Base-by-base conservation (phyloP, 92 coral and sea anemone species). In the Siderastrea radians region DNA sequence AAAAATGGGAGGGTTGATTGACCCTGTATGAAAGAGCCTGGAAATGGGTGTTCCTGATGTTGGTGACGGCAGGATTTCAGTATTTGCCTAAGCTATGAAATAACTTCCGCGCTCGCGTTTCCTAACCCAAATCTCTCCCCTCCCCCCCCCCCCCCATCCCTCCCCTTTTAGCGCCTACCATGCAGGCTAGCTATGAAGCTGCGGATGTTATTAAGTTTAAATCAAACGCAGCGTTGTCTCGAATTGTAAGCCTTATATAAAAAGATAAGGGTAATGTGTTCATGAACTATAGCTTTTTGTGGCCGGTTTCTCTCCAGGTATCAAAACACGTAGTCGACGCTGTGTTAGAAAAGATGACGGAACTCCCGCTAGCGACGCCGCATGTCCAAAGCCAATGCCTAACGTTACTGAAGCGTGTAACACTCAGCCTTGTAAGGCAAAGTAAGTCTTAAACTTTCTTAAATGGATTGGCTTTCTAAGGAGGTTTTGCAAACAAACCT, bases 301-400 rank as follows among this genome's bases (percentile, higher is more conserved):
- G 6, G 26, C 15, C 16, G 4, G 3, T 5, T 45, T 54, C 14
- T 43, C 52, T 17, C 19, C 55, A 81, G 87, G 80, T 16, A 38
- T 38, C 58, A 72, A 5, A 49, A 49, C 47, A 43, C 79, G 87
- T 9, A 51, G 3, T 44, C 52, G 63, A 48, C 62, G 70, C 4
- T 83, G 87, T 61, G 38, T 83, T 8, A 73, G 79, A 51, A 51
- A 54, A 49, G 87, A 83, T 74, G 71, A 72, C 57, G 61, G 6
- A 48, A 83, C 47, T 58, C 47, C 72, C 4, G 80, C 70, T 47
- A 11, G 59, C 17, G 62, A 60, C 48, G 62, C 69, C 51, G 87
- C 87, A 17, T 83, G 87, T 45, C 62, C 72, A 5, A 52, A 51
- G 50, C 57, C 75, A 7, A 69, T 81, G 43, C 72, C 80, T 10